Evolutionary conservation across 2,888 invertebrate genomes (phyloP).

Genomic region (Adela reaumurella): DNA sequence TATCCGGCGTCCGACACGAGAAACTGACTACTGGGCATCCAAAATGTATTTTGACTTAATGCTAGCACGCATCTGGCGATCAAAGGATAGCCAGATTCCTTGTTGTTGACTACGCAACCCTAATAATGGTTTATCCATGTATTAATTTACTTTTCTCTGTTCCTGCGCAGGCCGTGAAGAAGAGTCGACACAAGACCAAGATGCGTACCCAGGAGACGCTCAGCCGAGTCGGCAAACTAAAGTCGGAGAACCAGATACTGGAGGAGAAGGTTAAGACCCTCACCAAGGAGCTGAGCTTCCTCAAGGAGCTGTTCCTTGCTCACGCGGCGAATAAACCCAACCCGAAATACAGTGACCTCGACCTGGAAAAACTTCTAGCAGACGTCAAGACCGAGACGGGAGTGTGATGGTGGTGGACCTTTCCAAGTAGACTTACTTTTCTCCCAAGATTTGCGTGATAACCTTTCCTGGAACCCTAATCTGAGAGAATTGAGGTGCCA

Average conservation of each 20-base stretch:
- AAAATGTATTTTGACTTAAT: too few species aligned
- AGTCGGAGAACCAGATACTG: conserved; percentile 73
- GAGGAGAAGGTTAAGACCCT: conserved; percentile 78
- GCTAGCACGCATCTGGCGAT: too few species aligned
- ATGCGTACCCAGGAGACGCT: conserved; percentile 74
- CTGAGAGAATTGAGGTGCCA: too few species aligned
- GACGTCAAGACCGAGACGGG: conserved; percentile 46
- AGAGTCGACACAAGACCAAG: conserved; percentile 75
- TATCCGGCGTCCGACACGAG: too few species aligned
- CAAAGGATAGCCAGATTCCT: too few species aligned
- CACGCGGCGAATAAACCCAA: conserved; percentile 65
- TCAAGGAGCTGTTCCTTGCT: conserved; percentile 77
- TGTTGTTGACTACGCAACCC: too few species aligned
- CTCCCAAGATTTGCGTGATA: too few species aligned
- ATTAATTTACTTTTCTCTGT: conserved; percentile 3
- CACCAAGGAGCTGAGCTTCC: conserved; percentile 74
- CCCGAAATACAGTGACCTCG: conserved; percentile 53
- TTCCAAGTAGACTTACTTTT: too few species aligned
- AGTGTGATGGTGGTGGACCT: too few species aligned
- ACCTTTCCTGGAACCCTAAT: too few species aligned
- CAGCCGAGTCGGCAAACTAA: conserved; percentile 68
- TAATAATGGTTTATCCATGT: too few species aligned
- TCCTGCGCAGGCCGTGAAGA: conserved; percentile 70
- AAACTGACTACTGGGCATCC: too few species aligned
- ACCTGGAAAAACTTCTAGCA: conserved; percentile 54